Evolutionary conservation across 2,113 vertebrate species (phyloP).

Genomic region (Oreochromis aureus): DNA sequence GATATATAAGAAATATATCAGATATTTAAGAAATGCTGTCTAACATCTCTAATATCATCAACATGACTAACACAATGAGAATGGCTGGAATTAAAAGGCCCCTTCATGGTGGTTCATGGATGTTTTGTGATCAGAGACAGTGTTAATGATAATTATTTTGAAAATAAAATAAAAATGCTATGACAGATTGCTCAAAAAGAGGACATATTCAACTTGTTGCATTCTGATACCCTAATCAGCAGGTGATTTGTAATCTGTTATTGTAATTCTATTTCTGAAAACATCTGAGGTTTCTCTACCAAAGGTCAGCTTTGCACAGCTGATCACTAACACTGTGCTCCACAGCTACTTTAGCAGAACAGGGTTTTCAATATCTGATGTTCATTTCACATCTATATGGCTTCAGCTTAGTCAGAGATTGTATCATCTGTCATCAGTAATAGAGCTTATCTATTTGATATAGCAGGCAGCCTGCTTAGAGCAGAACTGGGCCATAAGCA

Average conservation of each 20-base stretch:
- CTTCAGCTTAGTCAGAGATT: neutral
- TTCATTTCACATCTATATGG: conserved; percentile 20
- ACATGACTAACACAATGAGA: neutral
- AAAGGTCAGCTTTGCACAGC: neutral
- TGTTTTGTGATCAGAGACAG: neutral
- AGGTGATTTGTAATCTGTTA: neutral
- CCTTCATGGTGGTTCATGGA: neutral
- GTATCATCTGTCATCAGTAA: conserved; percentile 57
- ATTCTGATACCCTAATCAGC: neutral
- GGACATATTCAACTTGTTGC: neutral
- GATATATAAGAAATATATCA: neutral
- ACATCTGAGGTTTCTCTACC: neutral
- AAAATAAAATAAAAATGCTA: neutral
- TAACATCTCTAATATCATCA: neutral
- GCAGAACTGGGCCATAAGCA: neutral
- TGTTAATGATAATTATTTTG: neutral
- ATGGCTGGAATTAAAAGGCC: neutral
- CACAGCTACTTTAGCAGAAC: neutral
- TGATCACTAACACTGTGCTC: neutral
- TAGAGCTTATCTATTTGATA: conserved; percentile 36
- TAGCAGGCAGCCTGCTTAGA: neutral
- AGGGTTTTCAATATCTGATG: neutral
- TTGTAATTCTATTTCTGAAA: neutral
- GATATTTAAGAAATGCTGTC: neutral
- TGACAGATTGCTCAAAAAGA: neutral